A percentile compares a stretch with the other conserved stretches of the same genome.
Conservation (phyloP, 1,140 invertebrate species). For the Cephus cinctus region DNA sequence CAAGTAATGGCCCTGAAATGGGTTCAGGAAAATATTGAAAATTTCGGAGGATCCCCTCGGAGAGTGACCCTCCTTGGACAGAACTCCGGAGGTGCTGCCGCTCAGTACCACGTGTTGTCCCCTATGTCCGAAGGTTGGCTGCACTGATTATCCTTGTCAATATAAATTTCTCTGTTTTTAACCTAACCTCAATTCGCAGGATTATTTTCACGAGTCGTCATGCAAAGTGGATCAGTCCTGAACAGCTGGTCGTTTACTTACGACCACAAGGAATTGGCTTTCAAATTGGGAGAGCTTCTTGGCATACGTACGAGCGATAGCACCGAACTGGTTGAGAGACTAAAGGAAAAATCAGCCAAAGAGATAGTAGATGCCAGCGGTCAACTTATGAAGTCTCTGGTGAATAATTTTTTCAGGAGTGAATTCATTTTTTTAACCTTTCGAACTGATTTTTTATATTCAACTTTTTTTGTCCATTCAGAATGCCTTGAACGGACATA, state of each 20-base stretch:
- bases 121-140: conserved; percentile 35
- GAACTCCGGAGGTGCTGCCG: conserved; percentile 52
- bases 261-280: conserved; percentile 61
- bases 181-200: conserved; percentile 58
- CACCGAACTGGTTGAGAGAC: conserved; percentile 61
- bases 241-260: conserved; percentile 70
- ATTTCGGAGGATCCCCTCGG: conserved; percentile 53
- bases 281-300: conserved; percentile 62
- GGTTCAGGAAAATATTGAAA: conserved; percentile 58
- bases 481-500: conserved; percentile 35
- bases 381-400: conserved; percentile 32
- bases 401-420: conserved; percentile 19
- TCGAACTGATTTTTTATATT: too few relatives aligned
- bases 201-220: conserved; percentile 69
- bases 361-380: conserved; percentile 59
- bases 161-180: too few relatives aligned
- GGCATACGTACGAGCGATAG: conserved; percentile 57
- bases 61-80: conserved; percentile 53
- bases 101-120: conserved; percentile 48
- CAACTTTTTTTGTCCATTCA: conserved; percentile 19
- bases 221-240: conserved; percentile 74
- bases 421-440: neutral
- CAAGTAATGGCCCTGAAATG: conserved; percentile 60
- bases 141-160: too few relatives aligned
- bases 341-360: conserved; percentile 58